These are phyloP conservation scores for Papilio demoleus DNA, from an alignment of 2,888 invertebrate genomes.

Conservation along the genomic window DNA sequence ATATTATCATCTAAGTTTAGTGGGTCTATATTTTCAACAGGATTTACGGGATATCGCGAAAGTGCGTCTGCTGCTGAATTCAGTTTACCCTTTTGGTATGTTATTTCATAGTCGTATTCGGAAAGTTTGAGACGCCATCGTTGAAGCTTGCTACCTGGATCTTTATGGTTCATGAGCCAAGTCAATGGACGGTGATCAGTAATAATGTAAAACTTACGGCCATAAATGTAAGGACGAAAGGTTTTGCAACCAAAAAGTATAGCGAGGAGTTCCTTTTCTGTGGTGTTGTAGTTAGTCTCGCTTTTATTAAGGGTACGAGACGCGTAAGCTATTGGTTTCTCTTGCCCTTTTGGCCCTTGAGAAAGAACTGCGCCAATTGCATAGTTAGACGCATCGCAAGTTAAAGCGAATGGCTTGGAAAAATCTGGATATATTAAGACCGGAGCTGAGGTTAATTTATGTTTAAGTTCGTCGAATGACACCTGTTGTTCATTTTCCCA, in stretches of 20 bases:
- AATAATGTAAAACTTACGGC: slow-evolving; percentile 41
- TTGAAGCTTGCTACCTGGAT: slow-evolving; percentile 42
- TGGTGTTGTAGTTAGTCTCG: slow-evolving; percentile 39
- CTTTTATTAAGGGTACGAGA: slow-evolving; percentile 39
- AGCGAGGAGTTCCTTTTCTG: slow-evolving; percentile 42
- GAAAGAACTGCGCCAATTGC: slow-evolving; percentile 35
- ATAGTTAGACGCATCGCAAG: slow-evolving; percentile 44
- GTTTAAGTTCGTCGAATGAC: too few species aligned
- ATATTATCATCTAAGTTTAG: too few species aligned
- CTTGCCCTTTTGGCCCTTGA: slow-evolving; percentile 45
- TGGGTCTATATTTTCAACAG: slow-evolving; percentile 1
- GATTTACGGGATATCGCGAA: slow-evolving; percentile 29
- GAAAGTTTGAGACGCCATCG: slow-evolving; percentile 44
- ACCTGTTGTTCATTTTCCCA: too few species aligned
- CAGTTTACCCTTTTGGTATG: slow-evolving; percentile 40
- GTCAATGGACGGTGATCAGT: slow-evolving; percentile 45
- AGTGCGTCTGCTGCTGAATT: slow-evolving; percentile 39
- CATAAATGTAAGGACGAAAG: slow-evolving; percentile 53
- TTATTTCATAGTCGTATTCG: slow-evolving; percentile 43
- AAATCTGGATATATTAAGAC: too few species aligned
- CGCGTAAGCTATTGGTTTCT: slow-evolving; percentile 43
- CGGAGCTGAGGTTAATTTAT: too few species aligned
- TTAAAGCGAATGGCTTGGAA: not conserved
- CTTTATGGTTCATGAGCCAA: slow-evolving; percentile 45
- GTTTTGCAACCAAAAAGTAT: slow-evolving; percentile 40